phyloP scores from a whole-genome alignment of 1,140 invertebrate species.

The Microplitis demolitor region DNA sequence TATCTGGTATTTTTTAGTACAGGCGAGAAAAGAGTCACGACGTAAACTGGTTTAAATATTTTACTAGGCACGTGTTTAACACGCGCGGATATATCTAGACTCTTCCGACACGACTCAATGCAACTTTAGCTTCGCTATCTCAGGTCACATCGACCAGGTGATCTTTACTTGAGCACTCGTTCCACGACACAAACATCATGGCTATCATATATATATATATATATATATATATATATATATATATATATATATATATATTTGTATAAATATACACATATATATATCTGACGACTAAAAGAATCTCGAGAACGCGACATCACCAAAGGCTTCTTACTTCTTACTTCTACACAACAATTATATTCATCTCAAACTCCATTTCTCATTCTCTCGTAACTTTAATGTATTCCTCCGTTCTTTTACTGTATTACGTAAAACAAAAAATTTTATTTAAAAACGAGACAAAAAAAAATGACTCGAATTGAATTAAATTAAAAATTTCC shows the following conservation, averaged over 20 bases:
- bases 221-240: too few relatives aligned
- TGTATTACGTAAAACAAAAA: too few relatives aligned
- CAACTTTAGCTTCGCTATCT: conserved; percentile 43
- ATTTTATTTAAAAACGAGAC: too few relatives aligned
- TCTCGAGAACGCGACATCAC: neutral
- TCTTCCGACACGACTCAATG: conserved; percentile 42
- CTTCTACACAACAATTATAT: too few relatives aligned
- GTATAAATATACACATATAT: too few relatives aligned
- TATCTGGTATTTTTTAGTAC: too few relatives aligned
- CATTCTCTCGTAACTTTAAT: too few relatives aligned
- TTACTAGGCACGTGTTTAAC: conserved; percentile 49
- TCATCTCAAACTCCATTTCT: too few relatives aligned
- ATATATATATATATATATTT: too few relatives aligned
- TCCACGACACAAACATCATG: conserved; percentile 25
- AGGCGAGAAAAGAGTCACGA: neutral
- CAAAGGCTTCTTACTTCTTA: neutral
- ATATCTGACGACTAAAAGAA: conserved; percentile 5
- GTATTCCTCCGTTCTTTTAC: too few relatives aligned
- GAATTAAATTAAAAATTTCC: too few relatives aligned
- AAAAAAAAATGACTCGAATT: too few relatives aligned
- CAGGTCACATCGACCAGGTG: conserved; percentile 46
- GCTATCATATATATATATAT: conserved; percentile 7
- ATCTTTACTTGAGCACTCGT: conserved; percentile 46
- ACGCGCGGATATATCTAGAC: conserved; percentile 41
- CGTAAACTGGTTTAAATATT: conserved; percentile 49